Evolutionary conservation across 2,113 vertebrate genomes (phyloP).

Genomic region (Symphodus melops): DNA sequence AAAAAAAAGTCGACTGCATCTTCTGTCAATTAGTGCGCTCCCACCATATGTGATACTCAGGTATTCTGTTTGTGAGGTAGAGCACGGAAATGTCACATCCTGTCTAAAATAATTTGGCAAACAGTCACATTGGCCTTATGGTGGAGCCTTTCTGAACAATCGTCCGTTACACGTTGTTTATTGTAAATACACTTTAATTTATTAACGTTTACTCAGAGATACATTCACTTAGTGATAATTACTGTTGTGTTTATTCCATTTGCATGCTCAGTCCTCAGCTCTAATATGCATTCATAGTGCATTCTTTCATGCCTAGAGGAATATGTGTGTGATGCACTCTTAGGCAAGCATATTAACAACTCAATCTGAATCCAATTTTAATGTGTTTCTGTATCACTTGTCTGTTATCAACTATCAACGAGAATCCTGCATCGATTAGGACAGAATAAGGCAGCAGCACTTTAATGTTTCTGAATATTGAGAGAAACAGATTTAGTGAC

Average conservation of each 20-base stretch:
- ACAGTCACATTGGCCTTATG: slow-evolving; percentile 2
- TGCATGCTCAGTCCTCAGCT: background rate
- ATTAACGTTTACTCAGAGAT: background rate
- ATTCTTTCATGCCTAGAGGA: background rate
- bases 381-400: slow-evolving; percentile 7
- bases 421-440: background rate
- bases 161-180: slow-evolving; percentile 36
- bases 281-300: background rate
- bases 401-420: slow-evolving; percentile 1
- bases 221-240: slow-evolving; percentile 19
- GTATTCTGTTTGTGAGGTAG: slow-evolving; percentile 59
- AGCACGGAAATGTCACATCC: slow-evolving; percentile 49
- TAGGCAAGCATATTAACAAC: background rate
- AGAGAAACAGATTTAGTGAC: background rate
- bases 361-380: background rate
- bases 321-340: background rate
- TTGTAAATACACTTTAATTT: background rate
- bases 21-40: slow-evolving; percentile 59
- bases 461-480: no score
- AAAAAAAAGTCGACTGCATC: slow-evolving; percentile 15
- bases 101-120: slow-evolving; percentile 28
- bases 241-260: background rate
- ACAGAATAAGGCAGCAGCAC: background rate
- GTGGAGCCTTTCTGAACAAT: slow-evolving; percentile 6
- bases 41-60: slow-evolving; percentile 50